Conservation (phyloP, 2,113 vertebrate genomes). For the Vulpes ferrilata region DNA sequence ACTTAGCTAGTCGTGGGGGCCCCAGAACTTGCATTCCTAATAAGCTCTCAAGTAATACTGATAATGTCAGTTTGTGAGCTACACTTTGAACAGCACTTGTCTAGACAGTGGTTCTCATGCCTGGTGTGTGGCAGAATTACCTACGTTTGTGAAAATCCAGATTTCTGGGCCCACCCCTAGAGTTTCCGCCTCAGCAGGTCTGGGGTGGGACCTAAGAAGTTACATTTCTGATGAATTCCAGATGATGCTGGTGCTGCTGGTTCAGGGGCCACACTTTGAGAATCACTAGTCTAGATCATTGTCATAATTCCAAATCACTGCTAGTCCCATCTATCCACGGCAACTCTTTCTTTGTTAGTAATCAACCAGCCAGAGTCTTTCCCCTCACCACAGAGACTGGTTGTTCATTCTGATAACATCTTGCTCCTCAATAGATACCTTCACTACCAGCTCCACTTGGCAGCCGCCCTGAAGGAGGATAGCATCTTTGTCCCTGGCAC, state of each 20-base stretch:
- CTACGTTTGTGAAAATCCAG: neutral
- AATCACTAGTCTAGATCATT: neutral
- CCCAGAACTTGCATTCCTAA: conserved; percentile 9
- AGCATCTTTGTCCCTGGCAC: conserved; percentile 89
- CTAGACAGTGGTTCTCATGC: neutral
- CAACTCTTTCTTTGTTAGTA: neutral
- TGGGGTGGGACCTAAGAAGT: neutral
- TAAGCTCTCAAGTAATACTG: neutral
- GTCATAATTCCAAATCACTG: neutral
- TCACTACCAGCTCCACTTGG: conserved; percentile 90
- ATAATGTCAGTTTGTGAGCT: neutral
- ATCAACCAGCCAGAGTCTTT: neutral
- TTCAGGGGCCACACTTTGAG: neutral
- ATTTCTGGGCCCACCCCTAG: neutral
- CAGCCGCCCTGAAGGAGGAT: conserved; percentile 81
- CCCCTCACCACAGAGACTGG: neutral
- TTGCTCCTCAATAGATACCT: conserved; percentile 90
- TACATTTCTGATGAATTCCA: conserved; percentile 5
- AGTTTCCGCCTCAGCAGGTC: neutral
- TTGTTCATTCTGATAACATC: neutral
- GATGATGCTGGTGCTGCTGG: neutral
- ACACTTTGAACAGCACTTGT: neutral
- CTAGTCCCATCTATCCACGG: neutral
- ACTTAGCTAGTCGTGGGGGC: neutral
- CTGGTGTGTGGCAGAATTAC: neutral